These are phyloP conservation scores for Lepisosteus osseus DNA, from an alignment of 2,113 vertebrate genomes.

Conservation along the genomic window DNA sequence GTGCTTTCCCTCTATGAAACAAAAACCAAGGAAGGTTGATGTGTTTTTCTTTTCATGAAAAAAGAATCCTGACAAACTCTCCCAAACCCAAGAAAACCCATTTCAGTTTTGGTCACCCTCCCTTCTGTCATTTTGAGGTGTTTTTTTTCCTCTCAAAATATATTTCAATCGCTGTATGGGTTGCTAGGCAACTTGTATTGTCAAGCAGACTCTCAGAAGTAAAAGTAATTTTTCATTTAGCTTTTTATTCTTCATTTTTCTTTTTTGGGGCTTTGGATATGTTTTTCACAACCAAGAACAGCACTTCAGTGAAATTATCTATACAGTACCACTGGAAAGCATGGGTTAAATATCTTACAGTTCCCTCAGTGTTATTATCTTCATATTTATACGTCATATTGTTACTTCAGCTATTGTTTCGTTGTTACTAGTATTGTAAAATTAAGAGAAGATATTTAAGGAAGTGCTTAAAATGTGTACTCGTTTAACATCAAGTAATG, in stretches of 20 bases:
- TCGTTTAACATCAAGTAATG: too few relatives aligned
- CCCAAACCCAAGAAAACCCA: neutral
- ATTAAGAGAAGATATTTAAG: too few relatives aligned
- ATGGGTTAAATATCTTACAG: neutral
- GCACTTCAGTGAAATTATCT: neutral
- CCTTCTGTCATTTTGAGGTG: neutral
- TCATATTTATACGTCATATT: too few relatives aligned
- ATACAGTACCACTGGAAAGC: neutral
- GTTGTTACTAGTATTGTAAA: too few relatives aligned
- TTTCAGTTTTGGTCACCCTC: neutral
- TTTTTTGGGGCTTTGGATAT: neutral
- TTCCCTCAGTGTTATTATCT: too few relatives aligned
- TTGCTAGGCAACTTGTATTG: conserved; percentile 19
- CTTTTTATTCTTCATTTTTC: neutral
- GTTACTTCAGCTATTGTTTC: too few relatives aligned
- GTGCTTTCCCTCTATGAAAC: too few relatives aligned
- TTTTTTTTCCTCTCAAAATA: neutral
- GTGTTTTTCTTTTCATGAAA: too few relatives aligned
- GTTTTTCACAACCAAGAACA: conserved; percentile 2
- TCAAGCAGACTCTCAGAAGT: conserved; percentile 17
- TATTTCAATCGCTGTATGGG: conserved; percentile 7
- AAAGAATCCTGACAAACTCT: neutral
- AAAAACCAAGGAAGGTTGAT: too few relatives aligned
- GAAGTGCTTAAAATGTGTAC: too few relatives aligned
- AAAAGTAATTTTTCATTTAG: conserved; percentile 19